A percentile compares a stretch with the other conserved stretches of the same genome.
Conservation (phyloP, 2,797 vertebrate species). For the Pseudomugil tenellus region DNA sequence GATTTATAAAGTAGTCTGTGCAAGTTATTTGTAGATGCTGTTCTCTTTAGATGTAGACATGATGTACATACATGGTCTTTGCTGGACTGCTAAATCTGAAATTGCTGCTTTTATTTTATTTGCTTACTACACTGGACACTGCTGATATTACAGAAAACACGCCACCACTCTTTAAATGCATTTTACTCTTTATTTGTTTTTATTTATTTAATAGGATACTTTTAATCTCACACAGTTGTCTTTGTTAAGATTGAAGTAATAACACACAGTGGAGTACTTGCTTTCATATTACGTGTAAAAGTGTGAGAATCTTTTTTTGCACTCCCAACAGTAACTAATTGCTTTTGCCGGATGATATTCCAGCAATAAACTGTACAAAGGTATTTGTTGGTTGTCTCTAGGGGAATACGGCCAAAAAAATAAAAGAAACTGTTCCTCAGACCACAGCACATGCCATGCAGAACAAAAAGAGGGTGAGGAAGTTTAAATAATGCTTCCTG, state of each 20-base stretch:
- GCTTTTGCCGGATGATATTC: slow-evolving; percentile 73
- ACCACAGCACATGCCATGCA: slow-evolving; percentile 51
- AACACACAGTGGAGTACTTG: no score
- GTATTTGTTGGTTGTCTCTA: slow-evolving; percentile 53
- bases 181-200: slow-evolving; percentile 55
- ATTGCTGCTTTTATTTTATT: slow-evolving; percentile 59
- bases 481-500: slow-evolving; percentile 82
- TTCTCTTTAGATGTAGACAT: slow-evolving; percentile 73
- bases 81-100: slow-evolving; percentile 75
- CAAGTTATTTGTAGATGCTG: slow-evolving; percentile 78
- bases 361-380: slow-evolving; percentile 67
- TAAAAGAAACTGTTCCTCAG: slow-evolving; percentile 64
- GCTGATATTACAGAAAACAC: slow-evolving; percentile 69
- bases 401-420: slow-evolving; percentile 74
- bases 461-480: slow-evolving; percentile 62
- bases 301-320: slow-evolving; percentile 6
- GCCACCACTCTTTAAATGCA: slow-evolving; percentile 51
- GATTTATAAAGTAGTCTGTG: slow-evolving; percentile 85
- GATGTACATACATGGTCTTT: slow-evolving; percentile 82
- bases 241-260: no score
- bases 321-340: slow-evolving; percentile 70
- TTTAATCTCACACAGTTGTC: neutral
- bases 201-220: slow-evolving; percentile 20
- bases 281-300: no score
- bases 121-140: slow-evolving; percentile 14